Conservation (phyloP, 2,797 vertebrate genomes). For the Astyanax mexicanus region DNA sequence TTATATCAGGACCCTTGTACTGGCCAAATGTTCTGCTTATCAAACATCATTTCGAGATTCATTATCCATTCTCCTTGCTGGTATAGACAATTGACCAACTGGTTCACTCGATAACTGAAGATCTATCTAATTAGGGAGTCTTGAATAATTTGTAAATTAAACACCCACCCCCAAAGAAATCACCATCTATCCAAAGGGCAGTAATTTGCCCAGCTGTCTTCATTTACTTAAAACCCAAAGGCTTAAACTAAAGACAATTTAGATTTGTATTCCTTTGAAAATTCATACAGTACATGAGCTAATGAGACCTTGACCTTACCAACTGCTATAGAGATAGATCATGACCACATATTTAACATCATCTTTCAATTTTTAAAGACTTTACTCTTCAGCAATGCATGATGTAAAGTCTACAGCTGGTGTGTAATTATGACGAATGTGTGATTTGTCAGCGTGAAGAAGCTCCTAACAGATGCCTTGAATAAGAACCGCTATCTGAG, state of each 20-base stretch:
- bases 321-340: neutral
- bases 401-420: neutral
- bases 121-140: constrained; percentile 18
- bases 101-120: constrained; percentile 30
- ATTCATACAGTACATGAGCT: neutral
- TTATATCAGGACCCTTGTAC: constrained; percentile 45
- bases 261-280: neutral
- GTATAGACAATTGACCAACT: constrained; percentile 33
- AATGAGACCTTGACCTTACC: neutral
- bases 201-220: neutral
- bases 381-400: neutral
- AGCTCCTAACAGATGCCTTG: constrained; percentile 88
- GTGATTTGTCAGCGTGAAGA: constrained; percentile 84
- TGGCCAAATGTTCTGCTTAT: constrained; percentile 20
- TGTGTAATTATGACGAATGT: neutral
- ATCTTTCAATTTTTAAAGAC: neutral
- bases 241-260: neutral
- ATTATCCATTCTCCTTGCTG: constrained; percentile 46
- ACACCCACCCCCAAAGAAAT: neutral
- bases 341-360: neutral
- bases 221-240: neutral
- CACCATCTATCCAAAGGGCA: neutral
- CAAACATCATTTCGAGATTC: constrained; percentile 34
- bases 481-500: constrained; percentile 93
- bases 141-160: constrained; percentile 33